A percentile compares a stretch with the other conserved stretches of the same genome.
Evolutionary conservation across 1,140 invertebrate species (phyloP).

Genomic region (Scaptomyza montana): DNA sequence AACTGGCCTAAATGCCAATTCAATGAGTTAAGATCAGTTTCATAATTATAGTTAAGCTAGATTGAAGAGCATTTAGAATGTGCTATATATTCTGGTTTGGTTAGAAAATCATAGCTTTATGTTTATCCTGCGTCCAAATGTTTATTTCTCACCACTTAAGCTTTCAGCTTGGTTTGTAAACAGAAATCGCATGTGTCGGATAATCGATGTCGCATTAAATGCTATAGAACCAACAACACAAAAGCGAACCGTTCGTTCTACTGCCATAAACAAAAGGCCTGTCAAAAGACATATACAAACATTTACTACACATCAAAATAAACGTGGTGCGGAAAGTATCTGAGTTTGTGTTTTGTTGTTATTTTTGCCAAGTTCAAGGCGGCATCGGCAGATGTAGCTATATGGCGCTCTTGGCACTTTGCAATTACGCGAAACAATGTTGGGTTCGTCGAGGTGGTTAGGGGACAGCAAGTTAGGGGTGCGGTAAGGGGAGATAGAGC

Average conservation of each 20-base stretch:
- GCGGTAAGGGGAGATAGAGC: slow-evolving; percentile 9
- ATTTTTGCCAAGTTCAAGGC: slow-evolving; percentile 72
- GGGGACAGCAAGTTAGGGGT: too few species aligned
- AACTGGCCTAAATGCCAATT: slow-evolving; percentile 11
- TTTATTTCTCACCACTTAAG: slow-evolving; percentile 47
- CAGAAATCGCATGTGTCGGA: slow-evolving; percentile 67
- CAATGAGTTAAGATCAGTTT: neutral
- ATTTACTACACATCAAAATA: slow-evolving; percentile 19
- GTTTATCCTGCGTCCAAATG: slow-evolving; percentile 40
- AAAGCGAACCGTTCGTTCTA: slow-evolving; percentile 24
- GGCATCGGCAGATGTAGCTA: slow-evolving; percentile 53
- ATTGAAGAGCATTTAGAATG: slow-evolving; percentile 6
- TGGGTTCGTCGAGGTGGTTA: neutral
- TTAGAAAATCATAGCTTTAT: slow-evolving; percentile 1
- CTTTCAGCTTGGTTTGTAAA: slow-evolving; percentile 32
- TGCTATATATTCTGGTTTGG: neutral
- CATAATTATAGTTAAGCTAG: neutral
- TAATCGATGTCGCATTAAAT: slow-evolving; percentile 57
- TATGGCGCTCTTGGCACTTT: slow-evolving; percentile 44
- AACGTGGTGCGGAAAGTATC: slow-evolving; percentile 42
- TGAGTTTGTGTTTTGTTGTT: slow-evolving; percentile 4
- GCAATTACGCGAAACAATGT: slow-evolving; percentile 54
- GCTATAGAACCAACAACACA: slow-evolving; percentile 26
- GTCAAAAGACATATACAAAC: slow-evolving; percentile 53
- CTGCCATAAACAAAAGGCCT: slow-evolving; percentile 62